phyloP scores from a whole-genome alignment of 2,797 vertebrate genomes.

The Eutrigla gurnardus region DNA sequence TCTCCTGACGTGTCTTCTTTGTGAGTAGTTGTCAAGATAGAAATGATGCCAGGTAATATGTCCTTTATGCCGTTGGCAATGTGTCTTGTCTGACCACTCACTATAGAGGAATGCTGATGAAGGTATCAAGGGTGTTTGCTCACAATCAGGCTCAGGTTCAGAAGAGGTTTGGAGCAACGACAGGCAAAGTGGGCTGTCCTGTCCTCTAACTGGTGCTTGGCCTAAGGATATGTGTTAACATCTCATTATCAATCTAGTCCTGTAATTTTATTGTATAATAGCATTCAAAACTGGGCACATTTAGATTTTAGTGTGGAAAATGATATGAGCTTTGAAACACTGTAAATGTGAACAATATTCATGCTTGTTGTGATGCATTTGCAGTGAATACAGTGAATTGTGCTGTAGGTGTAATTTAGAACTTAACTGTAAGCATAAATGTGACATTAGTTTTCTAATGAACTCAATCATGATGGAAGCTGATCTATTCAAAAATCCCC shows the following conservation, averaged over 20 bases:
- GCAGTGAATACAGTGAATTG: not conserved
- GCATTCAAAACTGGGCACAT: not conserved
- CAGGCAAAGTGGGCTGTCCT: not conserved
- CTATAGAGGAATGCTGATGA: conserved; percentile 14
- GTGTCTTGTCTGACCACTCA: conserved; percentile 8
- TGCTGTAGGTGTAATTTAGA: not conserved
- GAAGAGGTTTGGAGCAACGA: not conserved
- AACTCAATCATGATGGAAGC: not conserved
- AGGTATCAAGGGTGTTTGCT: conserved; percentile 17
- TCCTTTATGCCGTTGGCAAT: conserved; percentile 16
- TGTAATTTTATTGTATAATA: not conserved
- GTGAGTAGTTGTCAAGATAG: conserved; percentile 19
- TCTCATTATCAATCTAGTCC: not conserved
- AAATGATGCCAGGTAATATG: conserved; percentile 23
- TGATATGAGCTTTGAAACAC: not conserved
- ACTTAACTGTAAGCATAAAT: not conserved
- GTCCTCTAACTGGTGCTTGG: conserved; percentile 5
- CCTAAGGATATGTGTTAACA: not conserved
- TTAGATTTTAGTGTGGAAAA: not conserved
- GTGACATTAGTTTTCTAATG: not conserved
- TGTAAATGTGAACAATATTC: not conserved
- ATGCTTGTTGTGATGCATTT: not conserved
- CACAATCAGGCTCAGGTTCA: no score
- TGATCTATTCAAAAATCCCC: not conserved
- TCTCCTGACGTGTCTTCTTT: conserved; percentile 24